phyloP scores from a whole-genome alignment of 2,888 invertebrate genomes.

The Mythimna vitellina region DNA sequence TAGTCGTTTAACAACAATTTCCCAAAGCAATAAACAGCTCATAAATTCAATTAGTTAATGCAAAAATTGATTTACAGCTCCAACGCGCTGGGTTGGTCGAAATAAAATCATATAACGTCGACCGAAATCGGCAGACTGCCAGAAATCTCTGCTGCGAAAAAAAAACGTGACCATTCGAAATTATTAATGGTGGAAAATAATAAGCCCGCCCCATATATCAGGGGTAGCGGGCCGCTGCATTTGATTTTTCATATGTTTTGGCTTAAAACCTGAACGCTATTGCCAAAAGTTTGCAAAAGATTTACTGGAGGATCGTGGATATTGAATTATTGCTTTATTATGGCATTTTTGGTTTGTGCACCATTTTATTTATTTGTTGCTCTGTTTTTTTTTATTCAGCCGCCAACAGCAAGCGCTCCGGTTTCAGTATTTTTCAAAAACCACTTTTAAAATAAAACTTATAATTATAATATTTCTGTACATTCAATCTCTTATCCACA shows the following conservation, averaged over 20 bases:
- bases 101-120: conserved; percentile 82
- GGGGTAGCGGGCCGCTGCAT: conserved; percentile 73
- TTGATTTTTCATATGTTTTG: conserved; percentile 87
- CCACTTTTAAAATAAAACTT: not conserved
- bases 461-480: not conserved
- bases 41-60: conserved; percentile 89
- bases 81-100: conserved; percentile 74
- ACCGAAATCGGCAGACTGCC: conserved; percentile 82
- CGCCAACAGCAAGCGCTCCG: not conserved
- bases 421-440: conserved; percentile 13
- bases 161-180: conserved; percentile 80
- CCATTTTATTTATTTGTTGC: conserved; percentile 50
- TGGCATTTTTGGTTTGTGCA: conserved; percentile 55
- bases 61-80: conserved; percentile 86
- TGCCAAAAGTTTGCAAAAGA: conserved; percentile 80
- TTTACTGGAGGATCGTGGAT: conserved; percentile 72
- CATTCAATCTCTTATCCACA: not conserved
- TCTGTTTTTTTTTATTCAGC: conserved; percentile 19
- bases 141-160: conserved; percentile 77
- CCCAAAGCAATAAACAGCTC: conserved; percentile 86
- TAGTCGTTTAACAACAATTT: conserved; percentile 86
- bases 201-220: conserved; percentile 84
- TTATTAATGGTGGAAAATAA: conserved; percentile 88
- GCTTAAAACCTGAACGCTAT: conserved; percentile 75
- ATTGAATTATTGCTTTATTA: conserved; percentile 72